Conservation (phyloP, 2,888 invertebrate species). For the Syritta pipiens region DNA sequence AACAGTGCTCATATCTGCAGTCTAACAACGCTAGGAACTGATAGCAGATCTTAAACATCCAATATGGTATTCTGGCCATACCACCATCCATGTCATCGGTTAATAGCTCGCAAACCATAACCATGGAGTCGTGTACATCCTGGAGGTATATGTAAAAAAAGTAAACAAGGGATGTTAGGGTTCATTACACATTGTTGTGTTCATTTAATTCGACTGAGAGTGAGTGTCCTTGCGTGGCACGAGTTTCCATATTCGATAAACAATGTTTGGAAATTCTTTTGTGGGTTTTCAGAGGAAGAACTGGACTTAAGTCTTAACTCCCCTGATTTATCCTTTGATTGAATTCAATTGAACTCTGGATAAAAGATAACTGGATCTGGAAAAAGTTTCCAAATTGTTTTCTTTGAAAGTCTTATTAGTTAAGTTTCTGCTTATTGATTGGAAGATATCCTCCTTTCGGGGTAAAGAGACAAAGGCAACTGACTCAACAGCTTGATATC, state of each 20-base stretch:
- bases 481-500: too few relatives aligned
- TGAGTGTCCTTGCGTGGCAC: too few relatives aligned
- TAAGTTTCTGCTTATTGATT: neutral
- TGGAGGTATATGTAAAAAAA: slow-evolving; percentile 73
- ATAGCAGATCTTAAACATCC: slow-evolving; percentile 83
- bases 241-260: slow-evolving; percentile 1
- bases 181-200: slow-evolving; percentile 14
- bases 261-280: neutral
- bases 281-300: too few relatives aligned
- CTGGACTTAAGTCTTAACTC: too few relatives aligned
- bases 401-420: neutral
- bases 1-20: slow-evolving; percentile 70
- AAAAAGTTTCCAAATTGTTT: neutral
- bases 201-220: too few relatives aligned
- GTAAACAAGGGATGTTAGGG: neutral
- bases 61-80: slow-evolving; percentile 85
- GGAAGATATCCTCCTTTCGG: neutral
- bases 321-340: too few relatives aligned
- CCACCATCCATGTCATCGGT: slow-evolving; percentile 92
- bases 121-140: slow-evolving; percentile 89
- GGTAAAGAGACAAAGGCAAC: too few relatives aligned
- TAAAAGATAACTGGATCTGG: slow-evolving; percentile 9
- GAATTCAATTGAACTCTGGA: neutral
- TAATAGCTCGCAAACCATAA: slow-evolving; percentile 88
- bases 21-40: slow-evolving; percentile 82